Percentiles rank a stretch among this genome's conserved stretches.
These are phyloP conservation scores for Tolmerus cingulatus DNA, from an alignment of 2,888 invertebrate species.

Conservation along the genomic window DNA sequence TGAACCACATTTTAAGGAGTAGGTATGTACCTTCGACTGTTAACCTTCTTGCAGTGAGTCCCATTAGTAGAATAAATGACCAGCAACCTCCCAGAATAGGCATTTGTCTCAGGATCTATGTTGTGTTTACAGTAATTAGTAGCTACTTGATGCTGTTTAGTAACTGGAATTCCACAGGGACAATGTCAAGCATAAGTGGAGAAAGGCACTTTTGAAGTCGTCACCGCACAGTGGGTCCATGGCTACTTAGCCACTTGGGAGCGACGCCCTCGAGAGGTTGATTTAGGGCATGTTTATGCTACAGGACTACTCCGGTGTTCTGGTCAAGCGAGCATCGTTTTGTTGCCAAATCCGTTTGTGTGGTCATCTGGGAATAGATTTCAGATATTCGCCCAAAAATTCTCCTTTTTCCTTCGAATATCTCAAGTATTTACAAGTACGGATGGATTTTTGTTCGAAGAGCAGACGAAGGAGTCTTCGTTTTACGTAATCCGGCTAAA, in stretches of 20 bases:
- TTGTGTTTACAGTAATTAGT: conserved; percentile 39
- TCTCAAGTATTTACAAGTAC: conserved; percentile 38
- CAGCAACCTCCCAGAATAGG: not conserved
- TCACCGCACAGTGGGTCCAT: conserved; percentile 24
- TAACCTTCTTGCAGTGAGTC: not conserved
- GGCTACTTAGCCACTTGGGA: conserved; percentile 10
- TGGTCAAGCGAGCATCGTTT: not conserved
- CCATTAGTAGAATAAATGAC: not conserved
- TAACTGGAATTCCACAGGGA: conserved; percentile 11
- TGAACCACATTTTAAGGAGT: not conserved
- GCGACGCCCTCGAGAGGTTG: not conserved
- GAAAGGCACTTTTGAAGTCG: conserved; percentile 30
- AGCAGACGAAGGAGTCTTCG: conserved; percentile 16
- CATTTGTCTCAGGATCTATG: not conserved
- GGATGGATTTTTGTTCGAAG: conserved; percentile 2
- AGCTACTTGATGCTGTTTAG: conserved; percentile 35
- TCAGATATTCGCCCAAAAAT: conserved; percentile 23
- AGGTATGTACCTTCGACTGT: not conserved
- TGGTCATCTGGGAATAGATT: conserved; percentile 47
- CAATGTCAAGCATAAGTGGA: conserved; percentile 14
- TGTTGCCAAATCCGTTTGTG: conserved; percentile 43
- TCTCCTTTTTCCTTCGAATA: not conserved
- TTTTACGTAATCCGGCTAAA: conserved; percentile 42
- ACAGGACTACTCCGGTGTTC: not conserved
- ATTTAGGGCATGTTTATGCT: conserved; percentile 1